These are phyloP conservation scores for Arrhopalites spinosus DNA, from an alignment of 2,888 invertebrate species.

Conservation along the genomic window DNA sequence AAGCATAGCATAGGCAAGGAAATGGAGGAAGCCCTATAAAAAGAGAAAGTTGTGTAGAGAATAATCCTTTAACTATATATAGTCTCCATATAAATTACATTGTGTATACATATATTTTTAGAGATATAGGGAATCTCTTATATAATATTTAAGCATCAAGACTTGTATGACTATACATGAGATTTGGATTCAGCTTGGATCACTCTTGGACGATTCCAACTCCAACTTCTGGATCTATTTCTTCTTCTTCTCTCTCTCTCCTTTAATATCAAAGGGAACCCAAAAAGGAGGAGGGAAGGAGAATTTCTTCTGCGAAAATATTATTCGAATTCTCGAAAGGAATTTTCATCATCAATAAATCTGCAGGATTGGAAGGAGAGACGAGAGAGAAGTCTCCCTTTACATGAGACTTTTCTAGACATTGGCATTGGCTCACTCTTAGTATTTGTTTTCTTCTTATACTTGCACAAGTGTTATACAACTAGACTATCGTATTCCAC, in stretches of 20 bases:
- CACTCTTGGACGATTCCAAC: conserved; percentile 2
- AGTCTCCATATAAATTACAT: no score
- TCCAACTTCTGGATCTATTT: conserved; percentile 14
- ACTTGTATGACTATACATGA: conserved; percentile 39
- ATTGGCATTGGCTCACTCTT: background rate
- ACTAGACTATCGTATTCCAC: conserved; percentile 4
- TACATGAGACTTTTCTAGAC: background rate
- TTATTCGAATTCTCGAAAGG: conserved; percentile 57
- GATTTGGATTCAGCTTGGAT: conserved; percentile 32
- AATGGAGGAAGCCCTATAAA: background rate
- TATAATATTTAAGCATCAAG: background rate
- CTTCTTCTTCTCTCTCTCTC: conserved; percentile 14
- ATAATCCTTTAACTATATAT: no score
- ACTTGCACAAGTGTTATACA: background rate
- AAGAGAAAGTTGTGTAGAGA: no score
- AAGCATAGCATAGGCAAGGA: no score
- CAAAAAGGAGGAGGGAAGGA: conserved; percentile 16
- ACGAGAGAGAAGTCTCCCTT: background rate
- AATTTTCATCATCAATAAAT: conserved; percentile 57
- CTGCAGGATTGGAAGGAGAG: conserved; percentile 49
- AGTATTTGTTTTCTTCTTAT: background rate
- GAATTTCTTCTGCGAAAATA: conserved; percentile 53
- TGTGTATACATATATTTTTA: no score
- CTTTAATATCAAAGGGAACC: conserved; percentile 35
- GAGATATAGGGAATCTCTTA: background rate